phyloP scores from a whole-genome alignment of 2,888 invertebrate genomes.

The Kryphioiulus occultus region DNA sequence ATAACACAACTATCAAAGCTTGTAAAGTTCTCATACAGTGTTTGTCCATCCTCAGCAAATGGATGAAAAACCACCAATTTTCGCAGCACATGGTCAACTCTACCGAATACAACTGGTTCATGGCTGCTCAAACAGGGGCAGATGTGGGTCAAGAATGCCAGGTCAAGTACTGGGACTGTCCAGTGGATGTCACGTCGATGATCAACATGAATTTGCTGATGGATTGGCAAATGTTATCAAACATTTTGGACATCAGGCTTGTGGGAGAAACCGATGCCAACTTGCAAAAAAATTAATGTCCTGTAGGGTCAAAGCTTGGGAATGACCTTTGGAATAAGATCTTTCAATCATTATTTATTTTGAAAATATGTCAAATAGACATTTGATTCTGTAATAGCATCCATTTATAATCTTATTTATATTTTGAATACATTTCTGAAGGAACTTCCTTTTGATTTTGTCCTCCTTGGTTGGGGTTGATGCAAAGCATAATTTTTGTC shows the following conservation, averaged over 20 bases:
- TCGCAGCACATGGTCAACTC: not conserved
- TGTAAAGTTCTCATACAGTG: not conserved
- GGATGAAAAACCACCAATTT: not conserved
- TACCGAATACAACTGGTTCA: not conserved
- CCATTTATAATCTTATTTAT: too few species aligned
- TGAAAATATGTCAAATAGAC: too few species aligned
- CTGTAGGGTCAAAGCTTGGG: too few species aligned
- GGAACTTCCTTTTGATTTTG: too few species aligned
- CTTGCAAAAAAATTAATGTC: too few species aligned
- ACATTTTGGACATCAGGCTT: not conserved
- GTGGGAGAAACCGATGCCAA: constrained; percentile 45
- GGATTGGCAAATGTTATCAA: not conserved
- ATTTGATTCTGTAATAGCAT: too few species aligned
- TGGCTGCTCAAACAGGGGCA: constrained; percentile 28
- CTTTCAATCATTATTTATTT: too few species aligned
- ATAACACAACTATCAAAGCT: too few species aligned
- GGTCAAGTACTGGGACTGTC: not conserved
- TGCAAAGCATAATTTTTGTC: too few species aligned
- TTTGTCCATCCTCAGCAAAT: not conserved
- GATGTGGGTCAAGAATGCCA: not conserved
- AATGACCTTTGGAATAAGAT: too few species aligned
- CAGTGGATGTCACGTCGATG: not conserved
- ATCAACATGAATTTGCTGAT: constrained; percentile 37
- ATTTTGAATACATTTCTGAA: too few species aligned
- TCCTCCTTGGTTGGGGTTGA: too few species aligned